Evolutionary conservation across 2,113 vertebrate genomes (phyloP).

Genomic region (Camelus bactrianus): DNA sequence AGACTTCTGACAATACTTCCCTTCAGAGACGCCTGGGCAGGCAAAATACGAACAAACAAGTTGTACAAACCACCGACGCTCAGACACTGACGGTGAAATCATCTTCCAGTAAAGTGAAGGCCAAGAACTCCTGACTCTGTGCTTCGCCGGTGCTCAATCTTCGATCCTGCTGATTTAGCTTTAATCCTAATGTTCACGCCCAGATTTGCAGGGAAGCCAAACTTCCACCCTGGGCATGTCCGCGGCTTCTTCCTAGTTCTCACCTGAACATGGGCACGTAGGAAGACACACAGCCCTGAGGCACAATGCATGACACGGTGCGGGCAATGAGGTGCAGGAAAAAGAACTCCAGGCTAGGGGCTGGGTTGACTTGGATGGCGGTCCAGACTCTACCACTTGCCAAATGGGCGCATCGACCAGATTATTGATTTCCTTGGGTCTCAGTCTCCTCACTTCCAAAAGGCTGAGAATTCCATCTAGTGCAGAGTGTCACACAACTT

Average conservation of each 20-base stretch:
- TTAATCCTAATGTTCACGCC: neutral
- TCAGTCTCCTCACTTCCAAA: neutral
- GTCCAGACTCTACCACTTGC: neutral
- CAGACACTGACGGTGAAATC: neutral
- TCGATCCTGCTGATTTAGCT: neutral
- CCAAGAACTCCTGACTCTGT: neutral
- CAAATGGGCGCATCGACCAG: neutral
- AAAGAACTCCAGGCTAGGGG: neutral
- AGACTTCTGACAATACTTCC: rapidly evolving
- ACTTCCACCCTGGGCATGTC: neutral
- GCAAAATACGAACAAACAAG: rapidly evolving
- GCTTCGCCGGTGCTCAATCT: neutral
- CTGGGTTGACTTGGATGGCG: neutral
- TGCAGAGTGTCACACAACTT: neutral
- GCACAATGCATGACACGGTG: rapidly evolving
- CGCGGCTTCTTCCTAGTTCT: neutral
- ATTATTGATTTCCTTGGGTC: too few species aligned
- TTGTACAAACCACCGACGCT: neutral
- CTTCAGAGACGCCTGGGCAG: neutral
- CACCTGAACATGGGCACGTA: neutral
- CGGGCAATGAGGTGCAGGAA: rapidly evolving
- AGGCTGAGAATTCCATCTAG: neutral
- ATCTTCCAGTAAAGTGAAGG: constrained; percentile 3
- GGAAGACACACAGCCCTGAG: neutral
- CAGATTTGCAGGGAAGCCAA: neutral